phyloP scores from a whole-genome alignment of 30 jellyfish, hydroid and myxozoan species.

The Mastigias papua region DNA sequence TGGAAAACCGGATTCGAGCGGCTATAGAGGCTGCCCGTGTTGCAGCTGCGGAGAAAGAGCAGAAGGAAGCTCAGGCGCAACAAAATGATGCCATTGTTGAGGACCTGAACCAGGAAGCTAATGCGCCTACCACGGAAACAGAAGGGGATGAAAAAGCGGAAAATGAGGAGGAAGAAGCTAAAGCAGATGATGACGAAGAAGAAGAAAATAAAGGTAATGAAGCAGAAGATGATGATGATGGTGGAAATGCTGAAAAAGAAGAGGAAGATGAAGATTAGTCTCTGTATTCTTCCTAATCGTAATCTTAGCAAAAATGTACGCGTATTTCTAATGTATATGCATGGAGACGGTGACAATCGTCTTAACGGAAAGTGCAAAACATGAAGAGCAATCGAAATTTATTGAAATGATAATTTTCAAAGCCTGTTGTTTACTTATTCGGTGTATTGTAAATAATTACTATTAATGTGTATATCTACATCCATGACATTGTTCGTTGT shows the following conservation, averaged over 20 bases:
- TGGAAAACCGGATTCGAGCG: conserved; percentile 80
- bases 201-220: conserved; percentile 20
- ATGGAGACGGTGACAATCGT: not conserved
- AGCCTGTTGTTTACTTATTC: conserved; percentile 30
- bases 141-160: conserved; percentile 29
- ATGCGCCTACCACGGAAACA: conserved; percentile 33
- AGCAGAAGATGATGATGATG: conserved; percentile 50
- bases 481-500: not conserved
- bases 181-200: conserved; percentile 48
- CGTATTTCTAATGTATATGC: not conserved
- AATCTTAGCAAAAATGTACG: not conserved
- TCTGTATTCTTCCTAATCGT: not conserved
- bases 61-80: conserved; percentile 33
- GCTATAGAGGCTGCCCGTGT: conserved; percentile 83
- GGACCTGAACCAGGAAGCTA: conserved; percentile 20
- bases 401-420: not conserved
- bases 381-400: conserved; percentile 7
- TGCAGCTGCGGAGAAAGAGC: conserved; percentile 67
- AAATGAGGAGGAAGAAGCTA: conserved; percentile 30
- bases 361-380: not conserved
- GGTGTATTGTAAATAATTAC: conserved; percentile 19
- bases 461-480: not conserved
- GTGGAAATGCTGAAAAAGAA: conserved; percentile 20
- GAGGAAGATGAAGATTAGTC: conserved; percentile 40
- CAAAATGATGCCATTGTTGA: not conserved